Evolutionary conservation across 2,113 vertebrate species (phyloP), one percentile per base, ranked within the genome.

Genomic region (Cyanoliseus patagonus): DNA sequence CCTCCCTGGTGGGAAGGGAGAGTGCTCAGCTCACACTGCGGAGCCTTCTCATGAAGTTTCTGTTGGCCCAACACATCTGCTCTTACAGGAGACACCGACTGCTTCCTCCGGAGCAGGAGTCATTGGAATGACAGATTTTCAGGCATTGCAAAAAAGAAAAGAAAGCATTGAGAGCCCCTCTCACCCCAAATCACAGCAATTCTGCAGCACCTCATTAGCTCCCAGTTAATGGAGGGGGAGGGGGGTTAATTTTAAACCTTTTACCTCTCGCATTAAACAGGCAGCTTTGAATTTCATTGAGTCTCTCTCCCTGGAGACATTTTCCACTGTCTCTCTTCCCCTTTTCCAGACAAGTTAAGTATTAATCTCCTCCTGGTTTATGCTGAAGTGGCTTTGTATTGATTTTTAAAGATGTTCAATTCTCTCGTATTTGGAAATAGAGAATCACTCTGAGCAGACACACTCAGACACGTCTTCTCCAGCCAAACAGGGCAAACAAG

Each of bases 321-420:
- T 77, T 78, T 77, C 83, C 66, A 78, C 44, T 3, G 6, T 63
- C 74, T 80, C 39, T n/a, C 64, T 64, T 79, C 77, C 77, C 53
- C 49, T 72, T 62, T 52, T 52, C 59, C 81, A 95, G 94, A 81
- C 91, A 75, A 95, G 91, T 88, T 90, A 95, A 97, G 91, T 77
- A 97, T 90, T 94, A 95, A 97, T 94, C 89, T 90, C 77, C 64
- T 75, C 92, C 53, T 91, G 91, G 57, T 88, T 95, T 91, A 80
- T 83, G 61, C 91, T 68, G 79, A 90, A 95, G 87, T 77, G 68
- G 84, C 75, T 95, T 80, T 88, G 91, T 90, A 97, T 97, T 81
- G 96, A 97, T 97, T 96, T 95, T 85, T 93, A 86, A 88, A 97
- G 92, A 94, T 68, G 93, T 88, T 91, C 87, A 67, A 23, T 81